These are phyloP conservation scores for Lepeophtheirus nordmannii DNA, from an alignment of 2,888 invertebrate genomes.

Conservation along the genomic window DNA sequence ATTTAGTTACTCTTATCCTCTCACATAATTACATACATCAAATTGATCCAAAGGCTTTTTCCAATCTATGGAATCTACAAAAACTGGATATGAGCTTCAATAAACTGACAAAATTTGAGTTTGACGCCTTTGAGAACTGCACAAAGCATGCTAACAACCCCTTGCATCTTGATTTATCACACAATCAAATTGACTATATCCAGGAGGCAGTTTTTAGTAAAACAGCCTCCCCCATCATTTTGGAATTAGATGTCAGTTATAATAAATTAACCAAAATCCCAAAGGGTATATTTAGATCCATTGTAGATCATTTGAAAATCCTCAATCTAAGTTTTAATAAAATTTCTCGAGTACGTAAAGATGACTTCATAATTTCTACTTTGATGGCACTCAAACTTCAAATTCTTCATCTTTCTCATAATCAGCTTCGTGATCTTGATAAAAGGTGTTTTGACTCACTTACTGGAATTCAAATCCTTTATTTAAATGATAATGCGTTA, in stretches of 20 bases:
- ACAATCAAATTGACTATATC: slow-evolving; percentile 45
- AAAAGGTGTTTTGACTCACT: slow-evolving; percentile 61
- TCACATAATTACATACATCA: slow-evolving; percentile 61
- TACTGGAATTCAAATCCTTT: slow-evolving; percentile 37
- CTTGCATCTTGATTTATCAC: slow-evolving; percentile 58
- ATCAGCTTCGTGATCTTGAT: slow-evolving; percentile 37
- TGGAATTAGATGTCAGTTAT: slow-evolving; percentile 52
- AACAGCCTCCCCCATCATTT: slow-evolving; percentile 43
- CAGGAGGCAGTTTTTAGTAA: slow-evolving; percentile 34
- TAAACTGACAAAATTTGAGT: slow-evolving; percentile 50
- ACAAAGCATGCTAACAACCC: slow-evolving; percentile 46
- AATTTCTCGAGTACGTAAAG: slow-evolving; percentile 51
- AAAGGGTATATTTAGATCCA: slow-evolving; percentile 46
- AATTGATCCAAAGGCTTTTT: slow-evolving; percentile 56
- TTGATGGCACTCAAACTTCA: not conserved
- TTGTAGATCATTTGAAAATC: slow-evolving; percentile 48
- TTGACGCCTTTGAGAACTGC: slow-evolving; percentile 51
- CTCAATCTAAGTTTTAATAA: slow-evolving; percentile 58
- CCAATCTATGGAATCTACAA: slow-evolving; percentile 55
- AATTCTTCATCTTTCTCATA: slow-evolving; percentile 3
- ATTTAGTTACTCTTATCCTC: slow-evolving; percentile 62
- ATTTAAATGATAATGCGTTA: slow-evolving; percentile 31
- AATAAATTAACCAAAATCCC: slow-evolving; percentile 49
- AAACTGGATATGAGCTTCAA: slow-evolving; percentile 67
- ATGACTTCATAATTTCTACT: slow-evolving; percentile 42